Base-by-base conservation (phyloP, 2,113 vertebrate genomes). In the Neoarius graeffei region DNA sequence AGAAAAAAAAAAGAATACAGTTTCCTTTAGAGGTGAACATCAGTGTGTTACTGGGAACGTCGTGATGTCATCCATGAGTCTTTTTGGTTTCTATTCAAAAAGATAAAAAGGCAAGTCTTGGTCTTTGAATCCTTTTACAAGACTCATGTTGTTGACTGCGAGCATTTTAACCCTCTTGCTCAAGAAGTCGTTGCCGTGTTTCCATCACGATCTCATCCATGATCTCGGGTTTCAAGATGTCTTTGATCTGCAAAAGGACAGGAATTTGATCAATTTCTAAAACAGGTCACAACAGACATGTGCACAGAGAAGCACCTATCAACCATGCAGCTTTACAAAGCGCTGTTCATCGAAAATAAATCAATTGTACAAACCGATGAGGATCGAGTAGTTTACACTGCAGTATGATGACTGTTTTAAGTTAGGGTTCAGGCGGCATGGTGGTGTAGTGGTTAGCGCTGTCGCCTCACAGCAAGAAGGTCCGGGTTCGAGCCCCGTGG, bases 121-220 rank as follows among this genome's bases (percentile, higher is more conserved):
- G 42, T 42, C 42, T 42, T 42, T 42, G 42, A 42, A 42, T 42
- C 42, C 42, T 42, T 42, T 42, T 42, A 42, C 42, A 42, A 42
- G 42, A 42, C 42, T 25, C 14, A 27, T 3, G 3, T 5, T 27
- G 13, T 48, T 17, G 25, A 17, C 15, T 13, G 27, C 9, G 57
- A 30, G 27, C 64, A 64, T 27, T 84, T 95, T 93, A 99, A 30
- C 97, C 97, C 76, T 98, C 96, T 27, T 97, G 96, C 86, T 98
- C 97, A 86, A 97, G 83, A 87, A 99, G 93, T 81, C 97, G 96
- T 91, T 99, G 97, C 77, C 96, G 96, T 0, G 98, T 97, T 94
- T 97, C 96, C 94, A 99, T 91, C 90, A 98, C 95, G 1, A 99
- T 96, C 91, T 98, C 97, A 84, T 99, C 97, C 95, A 96, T 97